Percentiles rank a stretch among this genome's conserved stretches.
Evolutionary conservation across 2,113 vertebrate species (phyloP).

Genomic region (Leiothrix lutea): DNA sequence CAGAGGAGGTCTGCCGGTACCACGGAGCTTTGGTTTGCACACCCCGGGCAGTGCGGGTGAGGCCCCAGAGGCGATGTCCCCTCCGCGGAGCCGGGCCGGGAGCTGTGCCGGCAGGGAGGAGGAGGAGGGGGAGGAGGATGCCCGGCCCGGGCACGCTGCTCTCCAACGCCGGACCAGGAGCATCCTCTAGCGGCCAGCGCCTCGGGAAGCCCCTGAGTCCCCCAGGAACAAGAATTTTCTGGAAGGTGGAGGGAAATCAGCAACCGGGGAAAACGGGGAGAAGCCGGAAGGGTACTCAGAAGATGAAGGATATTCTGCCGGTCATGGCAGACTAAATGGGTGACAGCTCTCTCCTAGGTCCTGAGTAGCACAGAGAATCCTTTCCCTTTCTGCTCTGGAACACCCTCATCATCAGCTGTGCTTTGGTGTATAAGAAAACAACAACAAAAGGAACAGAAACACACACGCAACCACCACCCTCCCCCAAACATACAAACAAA

Average conservation of each 20-base stretch:
- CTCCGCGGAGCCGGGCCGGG: neutral
- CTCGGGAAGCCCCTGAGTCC: neutral
- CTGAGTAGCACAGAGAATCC: neutral
- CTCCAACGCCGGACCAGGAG: neutral
- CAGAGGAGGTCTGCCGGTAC: rapidly evolving
- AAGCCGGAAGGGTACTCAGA: neutral
- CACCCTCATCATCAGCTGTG: neutral
- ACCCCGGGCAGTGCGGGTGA: neutral
- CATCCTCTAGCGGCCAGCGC: slow-evolving; percentile 53
- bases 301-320: neutral
- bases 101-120: neutral
- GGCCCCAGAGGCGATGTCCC: neutral
- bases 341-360: neutral
- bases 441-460: neutral
- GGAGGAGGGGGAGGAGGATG: neutral
- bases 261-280: neutral
- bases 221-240: slow-evolving; percentile 35
- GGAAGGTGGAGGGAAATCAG: neutral
- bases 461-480: neutral
- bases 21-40: neutral
- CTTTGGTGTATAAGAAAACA: neutral
- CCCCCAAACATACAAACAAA: neutral
- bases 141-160: neutral
- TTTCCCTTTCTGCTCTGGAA: neutral
- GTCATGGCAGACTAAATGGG: neutral